phyloP scores from a whole-genome alignment of 2,113 vertebrate species.

The Rhagologus leucostigma region DNA sequence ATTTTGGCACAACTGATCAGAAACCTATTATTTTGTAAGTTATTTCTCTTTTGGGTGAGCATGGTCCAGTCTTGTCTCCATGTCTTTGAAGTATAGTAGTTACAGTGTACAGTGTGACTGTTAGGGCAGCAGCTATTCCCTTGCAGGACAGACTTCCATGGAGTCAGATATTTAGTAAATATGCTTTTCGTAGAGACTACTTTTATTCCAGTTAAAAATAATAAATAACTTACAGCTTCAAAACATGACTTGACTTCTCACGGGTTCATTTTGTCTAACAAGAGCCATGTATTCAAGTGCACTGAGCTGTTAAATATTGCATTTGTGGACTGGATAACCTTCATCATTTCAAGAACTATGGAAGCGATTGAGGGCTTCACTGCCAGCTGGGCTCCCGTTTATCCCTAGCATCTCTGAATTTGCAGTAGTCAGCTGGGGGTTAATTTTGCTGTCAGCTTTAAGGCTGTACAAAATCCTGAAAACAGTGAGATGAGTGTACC shows the following conservation, averaged over 20 bases:
- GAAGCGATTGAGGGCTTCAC: not conserved
- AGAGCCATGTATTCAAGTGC: not conserved
- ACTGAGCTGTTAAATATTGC: not conserved
- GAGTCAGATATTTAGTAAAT: not conserved
- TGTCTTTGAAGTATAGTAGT: not conserved
- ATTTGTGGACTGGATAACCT: not conserved
- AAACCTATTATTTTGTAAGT: not conserved
- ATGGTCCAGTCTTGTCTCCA: not conserved
- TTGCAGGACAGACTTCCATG: not conserved
- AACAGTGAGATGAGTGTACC: not conserved
- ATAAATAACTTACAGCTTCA: not conserved
- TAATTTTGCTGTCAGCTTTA: constrained; percentile 25
- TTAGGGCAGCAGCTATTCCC: not conserved
- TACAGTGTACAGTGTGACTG: not conserved
- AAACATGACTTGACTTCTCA: not conserved
- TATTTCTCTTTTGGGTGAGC: not conserved
- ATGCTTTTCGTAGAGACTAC: not conserved
- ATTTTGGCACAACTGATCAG: not conserved
- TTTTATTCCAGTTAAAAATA: not conserved
- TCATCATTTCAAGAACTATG: not conserved
- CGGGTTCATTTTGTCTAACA: not conserved
- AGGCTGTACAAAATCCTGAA: not conserved
- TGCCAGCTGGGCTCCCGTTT: not conserved
- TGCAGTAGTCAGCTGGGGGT: not conserved
- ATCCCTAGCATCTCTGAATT: not conserved